Base-by-base conservation (phyloP, 1,140 invertebrate genomes). In the Drosophila bifasciata region DNA sequence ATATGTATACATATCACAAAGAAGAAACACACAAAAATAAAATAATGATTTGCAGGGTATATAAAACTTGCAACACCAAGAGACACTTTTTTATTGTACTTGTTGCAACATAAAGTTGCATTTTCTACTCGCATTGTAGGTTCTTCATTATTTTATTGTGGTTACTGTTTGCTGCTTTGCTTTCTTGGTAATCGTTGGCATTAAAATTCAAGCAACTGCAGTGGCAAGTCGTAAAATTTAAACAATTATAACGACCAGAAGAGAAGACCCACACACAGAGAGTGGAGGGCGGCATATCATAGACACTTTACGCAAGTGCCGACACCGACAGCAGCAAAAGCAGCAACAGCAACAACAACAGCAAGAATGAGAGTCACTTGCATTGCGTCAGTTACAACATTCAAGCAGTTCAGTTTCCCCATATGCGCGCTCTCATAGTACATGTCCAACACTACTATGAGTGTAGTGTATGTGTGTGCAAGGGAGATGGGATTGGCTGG, bases 121-220 rank as follows among this genome's bases (percentile, higher is more conserved):
- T 11, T 36, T 36, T 13, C 28, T 9, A 5, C 11, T 36, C 11
- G 11, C 5, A 13, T 36, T 28, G 7, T 28, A 9, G 8, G 8
- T 28, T 28, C 8, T 28, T 13, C 4, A 3, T 36, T 13, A 3
- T 36, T 13, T 13, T 13, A 13, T 36, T 36, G 32, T 36, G 11
- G 32, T 36, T 36, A 11, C 32, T 36, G 11, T 3, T 13, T 49
- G 60, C 41, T 64, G 57, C 51, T 39, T 13, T 13, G n/a, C 55
- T 69, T 84, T 88, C 83, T 79, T 67, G 71, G 75, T 86, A 78
- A 76, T 44, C 60, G 62, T 43, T 68, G 16, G 67, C 77, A 86
- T 78, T 86, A 81, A 86, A 88, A 86, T 81, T 86, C 81, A 85
- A 59, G 49, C 71, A 77, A 86, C 81, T 86, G 81, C 81, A 86